Base-by-base conservation (phyloP, 2,113 vertebrate species). In the Miniopterus natalensis region DNA sequence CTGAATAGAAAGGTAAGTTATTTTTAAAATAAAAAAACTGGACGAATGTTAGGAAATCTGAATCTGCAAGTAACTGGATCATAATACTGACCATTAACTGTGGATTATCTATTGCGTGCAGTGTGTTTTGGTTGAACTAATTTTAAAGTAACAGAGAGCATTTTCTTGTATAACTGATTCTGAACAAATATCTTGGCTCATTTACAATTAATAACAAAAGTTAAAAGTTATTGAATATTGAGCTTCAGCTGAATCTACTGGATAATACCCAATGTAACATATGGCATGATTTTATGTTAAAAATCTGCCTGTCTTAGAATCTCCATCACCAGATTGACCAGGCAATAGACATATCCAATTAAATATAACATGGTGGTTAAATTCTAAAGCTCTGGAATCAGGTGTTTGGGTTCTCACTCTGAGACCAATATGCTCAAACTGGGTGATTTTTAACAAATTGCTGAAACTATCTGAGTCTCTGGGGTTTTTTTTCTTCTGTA, bases 11-110 rank as follows among this genome's bases (percentile, higher is more conserved):
- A 92, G 25, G 12, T 10, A 79, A 87, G 29, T 55, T 90, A 1
- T 80, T 78, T 86, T 61, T 13, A 93, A 89, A 95, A 84, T 83
- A 27, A 86, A 40, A 92, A 89, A 83, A 4, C 15, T 88, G 31
- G 45, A 27, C 73, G 93, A 88, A 79, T 66, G 27, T 90, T 70
- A 31, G 25, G 14, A 88, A 95, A 92, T 92, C 75, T 59, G 51
- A 90, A 88, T 79, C 68, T 83, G 25, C 14, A 84, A 90, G 57
- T 17, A 85, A 51, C 1, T 3, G 1, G 11, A 18, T 81, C 63
- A 75, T 10, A 29, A 11, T 47, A 90, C 45, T 74, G 51, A 92
- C 78, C 17, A 59, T 65, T 61, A 86, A 77, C 20, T 90, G 6
- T 92, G 25, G 12, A 80, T 73, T 80, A 51, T 36, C n/a, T 74